phyloP scores from a whole-genome alignment of 1,140 invertebrate genomes.

The Drosophila yakuba region DNA sequence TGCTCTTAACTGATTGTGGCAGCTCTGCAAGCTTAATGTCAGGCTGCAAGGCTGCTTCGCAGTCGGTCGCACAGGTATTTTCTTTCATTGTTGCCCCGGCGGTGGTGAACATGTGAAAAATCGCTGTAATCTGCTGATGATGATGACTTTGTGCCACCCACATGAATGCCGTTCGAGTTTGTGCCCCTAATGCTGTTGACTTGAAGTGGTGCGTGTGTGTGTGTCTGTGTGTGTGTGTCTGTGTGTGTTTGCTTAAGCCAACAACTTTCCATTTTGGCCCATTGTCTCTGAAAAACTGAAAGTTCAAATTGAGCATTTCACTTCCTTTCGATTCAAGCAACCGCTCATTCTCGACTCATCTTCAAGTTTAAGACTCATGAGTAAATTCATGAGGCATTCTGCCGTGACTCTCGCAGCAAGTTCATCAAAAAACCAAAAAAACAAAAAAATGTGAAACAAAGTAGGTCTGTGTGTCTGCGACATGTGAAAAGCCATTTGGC shows the following conservation, averaged over 20 bases:
- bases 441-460: conserved; percentile 36
- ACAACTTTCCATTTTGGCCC: conserved; percentile 71
- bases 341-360: conserved; percentile 40
- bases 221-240: not conserved
- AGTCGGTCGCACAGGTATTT: conserved; percentile 59
- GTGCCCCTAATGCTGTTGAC: conserved; percentile 44
- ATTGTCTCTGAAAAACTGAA: conserved; percentile 70
- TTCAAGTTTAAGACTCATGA: conserved; percentile 51
- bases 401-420: conserved; percentile 50
- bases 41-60: conserved; percentile 64
- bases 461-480: conserved; percentile 30
- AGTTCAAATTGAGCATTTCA: conserved; percentile 75
- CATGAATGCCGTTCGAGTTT: conserved; percentile 18
- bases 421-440: conserved; percentile 15
- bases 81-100: conserved; percentile 35
- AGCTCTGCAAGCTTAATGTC: conserved; percentile 57
- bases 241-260: conserved; percentile 42
- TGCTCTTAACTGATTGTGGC: conserved; percentile 51
- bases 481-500: conserved; percentile 51
- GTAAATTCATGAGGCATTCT: conserved; percentile 56
- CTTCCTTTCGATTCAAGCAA: conserved; percentile 69
- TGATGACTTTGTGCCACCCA: conserved; percentile 35
- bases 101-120: conserved; percentile 58
- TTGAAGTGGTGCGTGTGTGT: conserved; percentile 19
- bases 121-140: conserved; percentile 33